A percentile compares a stretch with the other conserved stretches of the same genome.
These are phyloP conservation scores for Acanthosoma haemorrhoidale DNA, from an alignment of 2,888 invertebrate species.

Conservation along the genomic window DNA sequence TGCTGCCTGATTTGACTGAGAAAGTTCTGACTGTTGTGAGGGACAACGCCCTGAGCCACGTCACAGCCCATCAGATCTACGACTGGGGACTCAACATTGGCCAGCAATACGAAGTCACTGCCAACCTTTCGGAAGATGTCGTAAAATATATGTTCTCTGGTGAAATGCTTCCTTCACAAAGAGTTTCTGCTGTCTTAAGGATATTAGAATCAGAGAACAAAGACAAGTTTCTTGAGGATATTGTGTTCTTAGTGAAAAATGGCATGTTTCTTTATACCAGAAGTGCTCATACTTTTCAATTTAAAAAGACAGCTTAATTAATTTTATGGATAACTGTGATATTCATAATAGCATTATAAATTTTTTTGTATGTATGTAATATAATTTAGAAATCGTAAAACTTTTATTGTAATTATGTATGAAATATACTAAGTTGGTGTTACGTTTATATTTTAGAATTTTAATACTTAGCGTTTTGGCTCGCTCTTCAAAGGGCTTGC, in stretches of 20 bases:
- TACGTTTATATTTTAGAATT: too few species aligned
- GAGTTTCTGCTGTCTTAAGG: constrained; percentile 36
- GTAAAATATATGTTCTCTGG: constrained; percentile 39
- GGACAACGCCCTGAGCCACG: constrained; percentile 37
- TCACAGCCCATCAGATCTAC: constrained; percentile 40
- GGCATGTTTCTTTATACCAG: neutral
- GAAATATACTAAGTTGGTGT: too few species aligned
- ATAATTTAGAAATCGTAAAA: too few species aligned
- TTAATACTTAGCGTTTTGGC: too few species aligned
- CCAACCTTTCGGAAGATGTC: constrained; percentile 34
- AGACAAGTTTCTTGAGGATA: constrained; percentile 24
- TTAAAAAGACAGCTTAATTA: too few species aligned
- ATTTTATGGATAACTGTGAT: too few species aligned
- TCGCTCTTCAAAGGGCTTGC: too few species aligned
- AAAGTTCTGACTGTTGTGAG: constrained; percentile 39
- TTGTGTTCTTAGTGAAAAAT: neutral
- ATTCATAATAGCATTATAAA: too few species aligned
- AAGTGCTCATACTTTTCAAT: neutral
- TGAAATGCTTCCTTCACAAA: constrained; percentile 38
- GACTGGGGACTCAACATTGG: constrained; percentile 41
- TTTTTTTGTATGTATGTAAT: too few species aligned
- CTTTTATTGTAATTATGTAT: too few species aligned
- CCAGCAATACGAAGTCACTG: constrained; percentile 32
- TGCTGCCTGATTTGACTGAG: constrained; percentile 39
- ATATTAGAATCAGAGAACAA: constrained; percentile 29